Evolutionary conservation across 1,140 invertebrate genomes (phyloP), one percentile per base, ranked within the genome.

Genomic region (Drosophila auraria): DNA sequence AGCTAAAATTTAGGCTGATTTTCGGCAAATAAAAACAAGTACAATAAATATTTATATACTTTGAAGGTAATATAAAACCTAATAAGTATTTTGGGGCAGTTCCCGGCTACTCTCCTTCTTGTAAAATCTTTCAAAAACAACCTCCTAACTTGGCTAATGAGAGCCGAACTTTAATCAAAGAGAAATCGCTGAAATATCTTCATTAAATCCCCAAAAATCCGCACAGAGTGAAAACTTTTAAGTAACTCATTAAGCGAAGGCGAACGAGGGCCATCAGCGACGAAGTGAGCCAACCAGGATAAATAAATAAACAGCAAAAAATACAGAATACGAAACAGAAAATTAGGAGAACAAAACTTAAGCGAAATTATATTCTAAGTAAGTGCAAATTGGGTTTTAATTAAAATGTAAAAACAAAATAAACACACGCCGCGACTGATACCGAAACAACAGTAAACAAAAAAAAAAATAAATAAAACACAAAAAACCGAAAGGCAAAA

Each of bases 341-440:
- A 64, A 60, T 57, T 57, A 57, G 40, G 27, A 74, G 62, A 72
- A 66, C 70, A 50, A 82, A 87, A 83, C 78, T 75, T 68, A 87
- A 70, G 47, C 81, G 69, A 83, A 87, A 87, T 90, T 82, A 87
- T 87, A 89, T 82, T 81, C 84, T 87, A 87, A 87, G 84, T 87
- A 87, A 87, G 84, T 87, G 84, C 78, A 87, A 87, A 87, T 89
- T 87, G 84, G 74, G 84, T 89, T 87, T 87, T 89, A 87, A 87
- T 89, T 87, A 87, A 87, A 87, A 87, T 87, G 84, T 90, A 80
- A 87, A 87, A 87, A 89, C 84, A 89, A 89, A 89, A 77, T 78
- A 78, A 73, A 83, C 66, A 87, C 53, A 42, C 36, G 65, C 56
- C 17, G 23, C 38, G 36, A 60, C 50, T 27, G 47, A 66, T 38